phyloP scores from a whole-genome alignment of 2,888 invertebrate genomes.

The Anthrax anthrax region DNA sequence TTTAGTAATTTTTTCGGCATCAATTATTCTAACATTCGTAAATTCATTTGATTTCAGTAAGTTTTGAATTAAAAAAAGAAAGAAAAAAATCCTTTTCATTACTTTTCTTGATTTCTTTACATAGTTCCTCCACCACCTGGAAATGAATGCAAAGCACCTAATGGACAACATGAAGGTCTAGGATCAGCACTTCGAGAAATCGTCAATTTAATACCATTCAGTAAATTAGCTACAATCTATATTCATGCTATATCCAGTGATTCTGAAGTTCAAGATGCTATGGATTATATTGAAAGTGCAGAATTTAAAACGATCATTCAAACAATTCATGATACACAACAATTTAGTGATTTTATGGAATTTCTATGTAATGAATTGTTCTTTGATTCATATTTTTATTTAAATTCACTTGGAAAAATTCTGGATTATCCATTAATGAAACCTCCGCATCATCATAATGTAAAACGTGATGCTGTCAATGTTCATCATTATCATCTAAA shows the following conservation, averaged over 20 bases:
- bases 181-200: constrained; percentile 8
- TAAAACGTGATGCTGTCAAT: neutral
- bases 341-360: constrained; percentile 7
- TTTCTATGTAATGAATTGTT: constrained; percentile 10
- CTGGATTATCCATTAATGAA: constrained; percentile 9
- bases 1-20: too few species aligned
- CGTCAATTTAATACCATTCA: constrained; percentile 8
- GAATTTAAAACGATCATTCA: constrained; percentile 7
- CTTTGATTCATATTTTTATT: constrained; percentile 10
- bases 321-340: constrained; percentile 7
- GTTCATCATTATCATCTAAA: too few species aligned
- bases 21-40: too few species aligned
- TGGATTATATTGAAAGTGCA: constrained; percentile 5
- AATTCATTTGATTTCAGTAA: too few species aligned
- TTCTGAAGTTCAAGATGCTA: constrained; percentile 5
- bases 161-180: constrained; percentile 2
- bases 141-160: constrained; percentile 6
- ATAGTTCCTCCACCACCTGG: constrained; percentile 12
- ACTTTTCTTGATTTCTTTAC: too few species aligned
- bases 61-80: too few species aligned
- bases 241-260: constrained; percentile 7
- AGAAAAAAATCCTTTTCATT: too few species aligned
- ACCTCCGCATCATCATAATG: neutral
- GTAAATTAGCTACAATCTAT: constrained; percentile 5
- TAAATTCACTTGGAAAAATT: constrained; percentile 10